Base-by-base conservation (phyloP, 2,113 vertebrate genomes). In the Neodon shergylaensis region DNA sequence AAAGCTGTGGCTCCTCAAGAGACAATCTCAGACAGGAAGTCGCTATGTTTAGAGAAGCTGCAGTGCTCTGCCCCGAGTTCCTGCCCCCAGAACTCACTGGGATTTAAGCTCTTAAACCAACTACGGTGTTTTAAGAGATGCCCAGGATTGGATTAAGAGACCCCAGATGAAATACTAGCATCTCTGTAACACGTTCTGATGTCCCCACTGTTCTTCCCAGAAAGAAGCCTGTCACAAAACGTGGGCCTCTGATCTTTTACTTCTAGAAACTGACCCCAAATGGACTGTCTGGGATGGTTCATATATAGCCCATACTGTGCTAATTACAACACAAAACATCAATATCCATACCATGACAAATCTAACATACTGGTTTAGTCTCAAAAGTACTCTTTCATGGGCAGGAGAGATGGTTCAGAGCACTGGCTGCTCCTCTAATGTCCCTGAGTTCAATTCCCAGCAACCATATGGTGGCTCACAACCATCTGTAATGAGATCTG, bases 21-120 rank as follows among this genome's bases (percentile, higher is more conserved):
- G 58, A 91, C n/a, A 83, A 44, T 7, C 44, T 76, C 24, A 91
- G 81, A 68, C 58, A 76, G 22, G 73, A n/a, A 96, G 94, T 52
- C 88, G 87, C 42, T 85, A 42, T 19, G 7, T 9, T 44, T 84
- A 97, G 92, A 95, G 28, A 42, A 95, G 94, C 88, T 74, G 65
- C 1, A 96, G 54, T 96, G 74, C 39, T 2, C 0, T 21, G 28
- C 44, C 52, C 28, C 26, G n/a, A 68, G 42, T 26, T 39, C 76
- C 52, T 87, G 61, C 39, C 49, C 8, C 10, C 5, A 36, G 66
- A 70, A 88, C 31, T 70, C 63, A 72, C 22, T 88, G 92, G 68
- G n/a, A 72, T 44, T 44, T 44, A 33, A 47, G 22, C 19, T 22
- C 31, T 47, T 47, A 85, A 66, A 13, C 10, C 63, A 86, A 47